Conservation (phyloP, 2,888 invertebrate species). For the Pocota personata region DNA sequence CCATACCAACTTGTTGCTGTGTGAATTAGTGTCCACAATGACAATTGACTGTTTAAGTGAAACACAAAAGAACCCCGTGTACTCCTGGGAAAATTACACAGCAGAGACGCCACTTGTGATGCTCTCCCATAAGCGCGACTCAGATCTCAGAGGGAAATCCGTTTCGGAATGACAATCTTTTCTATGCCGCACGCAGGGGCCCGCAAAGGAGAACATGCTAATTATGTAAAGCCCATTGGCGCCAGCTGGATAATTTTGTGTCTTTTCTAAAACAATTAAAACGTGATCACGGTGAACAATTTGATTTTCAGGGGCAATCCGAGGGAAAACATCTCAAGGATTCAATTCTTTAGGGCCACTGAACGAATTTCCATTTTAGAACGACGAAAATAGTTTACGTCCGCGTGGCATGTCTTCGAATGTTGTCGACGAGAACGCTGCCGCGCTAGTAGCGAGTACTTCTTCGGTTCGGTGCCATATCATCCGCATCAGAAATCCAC, state of each 20-base stretch:
- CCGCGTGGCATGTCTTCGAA: conserved; percentile 49
- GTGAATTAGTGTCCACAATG: conserved; percentile 54
- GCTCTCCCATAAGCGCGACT: conserved; percentile 38
- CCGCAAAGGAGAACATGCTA: conserved; percentile 64
- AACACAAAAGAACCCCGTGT: conserved; percentile 48
- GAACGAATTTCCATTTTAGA: conserved; percentile 68
- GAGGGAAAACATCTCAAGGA: conserved; percentile 60
- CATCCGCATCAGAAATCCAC: conserved; percentile 64
- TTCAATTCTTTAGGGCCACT: conserved; percentile 29
- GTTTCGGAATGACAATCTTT: conserved; percentile 45
- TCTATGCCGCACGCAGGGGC: conserved; percentile 59
- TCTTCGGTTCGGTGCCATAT: conserved; percentile 46
- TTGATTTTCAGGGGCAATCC: conserved; percentile 54
- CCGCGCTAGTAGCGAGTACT: neutral
- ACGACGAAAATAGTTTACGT: conserved; percentile 70
- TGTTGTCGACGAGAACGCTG: conserved; percentile 28
- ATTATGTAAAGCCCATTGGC: conserved; percentile 72
- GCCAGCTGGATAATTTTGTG: conserved; percentile 69
- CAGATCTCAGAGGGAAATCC: conserved; percentile 66
- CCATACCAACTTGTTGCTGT: conserved; percentile 14
- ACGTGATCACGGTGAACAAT: conserved; percentile 72
- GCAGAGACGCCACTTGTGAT: conserved; percentile 44
- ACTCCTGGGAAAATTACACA: conserved; percentile 60
- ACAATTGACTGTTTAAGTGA: conserved; percentile 41
- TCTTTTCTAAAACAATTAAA: conserved; percentile 70